Percentiles rank a stretch among this genome's conserved stretches.
Evolutionary conservation across 2,113 vertebrate species (phyloP).

Genomic region (Leptosomus discolor): DNA sequence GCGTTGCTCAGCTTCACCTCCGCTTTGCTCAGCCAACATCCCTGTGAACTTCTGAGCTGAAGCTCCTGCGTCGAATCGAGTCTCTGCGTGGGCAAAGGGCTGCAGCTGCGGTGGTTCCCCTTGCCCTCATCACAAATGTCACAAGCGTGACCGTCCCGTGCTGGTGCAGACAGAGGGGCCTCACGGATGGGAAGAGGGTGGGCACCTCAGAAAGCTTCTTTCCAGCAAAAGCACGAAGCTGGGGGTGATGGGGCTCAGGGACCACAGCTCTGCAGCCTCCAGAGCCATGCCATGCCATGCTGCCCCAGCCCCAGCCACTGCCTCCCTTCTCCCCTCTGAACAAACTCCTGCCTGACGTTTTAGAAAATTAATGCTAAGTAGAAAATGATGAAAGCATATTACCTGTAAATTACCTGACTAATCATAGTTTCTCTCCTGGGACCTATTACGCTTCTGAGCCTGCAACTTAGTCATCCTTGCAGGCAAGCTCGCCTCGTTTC

Average conservation of each 20-base stretch:
- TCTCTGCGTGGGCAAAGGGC: background rate
- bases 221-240: background rate
- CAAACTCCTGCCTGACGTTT: background rate
- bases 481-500: background rate
- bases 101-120: background rate
- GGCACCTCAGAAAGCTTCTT: background rate
- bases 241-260: background rate
- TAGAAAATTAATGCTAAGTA: slow-evolving; percentile 26
- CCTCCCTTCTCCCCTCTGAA: background rate
- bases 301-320: rapidly evolving
- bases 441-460: background rate
- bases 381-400: slow-evolving; percentile 37
- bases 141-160: rapidly evolving
- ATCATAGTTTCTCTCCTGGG: slow-evolving; percentile 11
- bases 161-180: background rate
- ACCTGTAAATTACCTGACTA: slow-evolving; percentile 51
- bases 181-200: background rate
- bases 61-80: background rate
- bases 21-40: background rate
- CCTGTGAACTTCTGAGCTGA: background rate
- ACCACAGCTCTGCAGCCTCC: background rate
- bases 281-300: no score
- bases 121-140: background rate
- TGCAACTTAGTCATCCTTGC: slow-evolving; percentile 16
- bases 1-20: background rate